phyloP scores from a whole-genome alignment of 2,797 vertebrate genomes.

The Xenopus petersii region DNA sequence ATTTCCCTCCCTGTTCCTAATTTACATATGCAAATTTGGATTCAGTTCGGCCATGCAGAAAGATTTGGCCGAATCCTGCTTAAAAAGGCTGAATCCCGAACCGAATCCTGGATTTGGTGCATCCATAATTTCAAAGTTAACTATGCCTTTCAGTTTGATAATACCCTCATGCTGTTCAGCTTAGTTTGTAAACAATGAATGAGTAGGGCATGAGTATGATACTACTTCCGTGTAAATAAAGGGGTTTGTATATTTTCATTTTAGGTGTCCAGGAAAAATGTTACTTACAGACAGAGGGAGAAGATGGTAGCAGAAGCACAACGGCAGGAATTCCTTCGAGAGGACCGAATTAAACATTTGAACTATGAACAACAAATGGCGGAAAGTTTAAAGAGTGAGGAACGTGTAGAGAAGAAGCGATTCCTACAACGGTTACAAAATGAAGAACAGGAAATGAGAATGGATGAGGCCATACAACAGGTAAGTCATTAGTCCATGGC shows the following conservation, averaged over 20 bases:
- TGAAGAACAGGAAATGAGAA: slow-evolving; percentile 68
- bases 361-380: slow-evolving; percentile 56
- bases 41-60: too few relatives aligned
- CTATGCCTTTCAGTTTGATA: too few relatives aligned
- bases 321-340: slow-evolving; percentile 58
- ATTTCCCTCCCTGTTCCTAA: too few relatives aligned
- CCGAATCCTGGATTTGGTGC: too few relatives aligned
- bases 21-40: too few relatives aligned
- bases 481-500: slow-evolving; percentile 50
- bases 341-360: slow-evolving; percentile 56
- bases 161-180: too few relatives aligned
- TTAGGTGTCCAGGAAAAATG: slow-evolving; percentile 46
- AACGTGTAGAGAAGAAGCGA: slow-evolving; percentile 62
- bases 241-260: not conserved
- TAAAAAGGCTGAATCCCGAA: too few relatives aligned
- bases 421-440: slow-evolving; percentile 64
- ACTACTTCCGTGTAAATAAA: too few relatives aligned
- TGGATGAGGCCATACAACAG: slow-evolving; percentile 70
- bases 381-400: slow-evolving; percentile 60
- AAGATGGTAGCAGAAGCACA: slow-evolving; percentile 54
- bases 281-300: slow-evolving; percentile 56
- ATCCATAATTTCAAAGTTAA: too few relatives aligned
- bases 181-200: too few relatives aligned
- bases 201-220: too few relatives aligned
- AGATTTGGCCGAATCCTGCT: too few relatives aligned